These are phyloP conservation scores for Exocentrus adspersus DNA, from an alignment of 2,888 invertebrate genomes.

Conservation along the genomic window DNA sequence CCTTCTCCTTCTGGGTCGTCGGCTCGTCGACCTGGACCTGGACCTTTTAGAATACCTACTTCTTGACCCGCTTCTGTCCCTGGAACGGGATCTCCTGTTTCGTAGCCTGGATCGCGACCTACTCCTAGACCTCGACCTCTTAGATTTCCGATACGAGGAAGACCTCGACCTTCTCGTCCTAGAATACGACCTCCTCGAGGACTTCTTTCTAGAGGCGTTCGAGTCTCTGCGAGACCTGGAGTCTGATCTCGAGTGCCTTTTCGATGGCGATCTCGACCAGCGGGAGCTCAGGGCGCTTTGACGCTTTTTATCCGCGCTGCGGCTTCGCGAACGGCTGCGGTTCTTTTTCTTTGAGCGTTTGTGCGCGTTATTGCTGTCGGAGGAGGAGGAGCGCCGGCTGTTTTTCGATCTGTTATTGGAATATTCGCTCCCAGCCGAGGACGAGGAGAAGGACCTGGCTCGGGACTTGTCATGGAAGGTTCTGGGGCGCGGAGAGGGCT, in stretches of 20 bases:
- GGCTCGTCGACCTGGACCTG: slow-evolving; percentile 30
- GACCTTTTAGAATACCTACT: slow-evolving; percentile 38
- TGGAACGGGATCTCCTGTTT: slow-evolving; percentile 40
- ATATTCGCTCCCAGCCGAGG: slow-evolving; percentile 38
- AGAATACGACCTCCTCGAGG: slow-evolving; percentile 35
- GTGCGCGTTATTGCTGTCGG: slow-evolving; percentile 39
- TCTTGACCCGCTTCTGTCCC: slow-evolving; percentile 37
- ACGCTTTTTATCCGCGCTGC: slow-evolving; percentile 28
- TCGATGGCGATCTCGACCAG: slow-evolving; percentile 37
- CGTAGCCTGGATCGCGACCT: slow-evolving; percentile 35
- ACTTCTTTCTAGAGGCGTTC: slow-evolving; percentile 29
- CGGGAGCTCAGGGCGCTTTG: slow-evolving; percentile 19
- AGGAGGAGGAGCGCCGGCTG: slow-evolving; percentile 40
- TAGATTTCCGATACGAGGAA: slow-evolving; percentile 41
- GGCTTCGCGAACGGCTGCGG: slow-evolving; percentile 35
- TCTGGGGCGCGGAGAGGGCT: slow-evolving; percentile 16
- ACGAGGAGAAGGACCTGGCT: slow-evolving; percentile 41
- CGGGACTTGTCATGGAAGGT: slow-evolving; percentile 30
- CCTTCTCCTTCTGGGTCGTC: slow-evolving; percentile 33
- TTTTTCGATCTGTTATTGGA: slow-evolving; percentile 35
- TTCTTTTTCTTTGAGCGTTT: slow-evolving; percentile 37
- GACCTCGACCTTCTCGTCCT: slow-evolving; percentile 38
- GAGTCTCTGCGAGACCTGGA: slow-evolving; percentile 28
- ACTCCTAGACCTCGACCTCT: slow-evolving; percentile 39
- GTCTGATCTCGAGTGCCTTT: slow-evolving; percentile 32